These are phyloP conservation scores for Agrochola lota DNA, from an alignment of 2,888 invertebrate species.

Conservation along the genomic window DNA sequence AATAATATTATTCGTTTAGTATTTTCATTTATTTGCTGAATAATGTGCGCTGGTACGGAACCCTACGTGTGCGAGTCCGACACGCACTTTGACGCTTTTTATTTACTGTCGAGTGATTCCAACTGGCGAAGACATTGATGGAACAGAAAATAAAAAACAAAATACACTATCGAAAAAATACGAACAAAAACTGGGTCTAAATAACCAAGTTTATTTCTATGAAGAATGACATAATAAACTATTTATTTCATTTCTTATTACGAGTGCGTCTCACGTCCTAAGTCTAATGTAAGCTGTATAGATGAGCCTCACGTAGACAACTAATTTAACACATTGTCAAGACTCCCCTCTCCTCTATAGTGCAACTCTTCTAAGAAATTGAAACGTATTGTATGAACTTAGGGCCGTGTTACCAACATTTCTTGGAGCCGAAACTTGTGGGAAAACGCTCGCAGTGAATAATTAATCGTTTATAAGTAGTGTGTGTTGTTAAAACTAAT, in stretches of 20 bases:
- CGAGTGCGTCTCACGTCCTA: conserved; percentile 68
- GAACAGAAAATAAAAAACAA: background rate
- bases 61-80: background rate
- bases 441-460: conserved; percentile 45
- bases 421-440: conserved; percentile 51
- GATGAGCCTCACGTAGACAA: conserved; percentile 81
- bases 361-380: conserved; percentile 77
- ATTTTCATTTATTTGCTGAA: too few relatives aligned
- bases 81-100: too few relatives aligned
- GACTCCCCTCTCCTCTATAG: conserved; percentile 62
- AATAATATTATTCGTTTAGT: too few relatives aligned
- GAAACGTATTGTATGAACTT: conserved; percentile 68
- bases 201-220: conserved; percentile 28
- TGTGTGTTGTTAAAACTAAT: conserved; percentile 51
- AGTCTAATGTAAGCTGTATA: conserved; percentile 73
- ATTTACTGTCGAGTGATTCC: conserved; percentile 3
- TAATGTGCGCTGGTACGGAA: too few relatives aligned
- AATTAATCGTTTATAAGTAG: conserved; percentile 55
- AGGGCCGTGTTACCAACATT: conserved; percentile 36
- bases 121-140: conserved; percentile 5
- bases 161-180: background rate
- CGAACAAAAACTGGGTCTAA: conserved; percentile 7
- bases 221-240: conserved; percentile 48
- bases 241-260: conserved; percentile 63
- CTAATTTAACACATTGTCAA: conserved; percentile 84